Evolutionary conservation across 1,140 invertebrate genomes (phyloP).

Genomic region (Drosophila baimaii): DNA sequence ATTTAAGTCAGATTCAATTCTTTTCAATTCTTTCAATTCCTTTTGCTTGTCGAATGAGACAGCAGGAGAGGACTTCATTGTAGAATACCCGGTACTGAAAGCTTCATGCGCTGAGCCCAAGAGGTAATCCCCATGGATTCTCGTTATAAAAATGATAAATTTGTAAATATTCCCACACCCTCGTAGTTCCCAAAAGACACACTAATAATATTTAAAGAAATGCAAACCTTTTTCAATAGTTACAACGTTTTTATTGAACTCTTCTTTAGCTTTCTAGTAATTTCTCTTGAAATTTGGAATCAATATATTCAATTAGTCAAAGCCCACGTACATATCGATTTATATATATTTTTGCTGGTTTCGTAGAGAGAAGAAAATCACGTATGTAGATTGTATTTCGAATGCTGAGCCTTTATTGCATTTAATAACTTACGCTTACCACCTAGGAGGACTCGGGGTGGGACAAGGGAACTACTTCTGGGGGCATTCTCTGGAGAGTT

Average conservation of each 20-base stretch:
- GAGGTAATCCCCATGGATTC: too few relatives aligned
- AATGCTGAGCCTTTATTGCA: constrained; percentile 49
- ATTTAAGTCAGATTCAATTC: too few relatives aligned
- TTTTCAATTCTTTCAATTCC: too few relatives aligned
- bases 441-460: constrained; percentile 21
- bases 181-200: not conserved
- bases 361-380: constrained; percentile 23
- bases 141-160: not conserved
- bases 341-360: not conserved
- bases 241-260: constrained; percentile 59
- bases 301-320: constrained; percentile 19
- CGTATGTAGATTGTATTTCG: constrained; percentile 22
- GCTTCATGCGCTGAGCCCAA: too few relatives aligned
- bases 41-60: too few relatives aligned
- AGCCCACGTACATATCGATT: not conserved
- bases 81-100: too few relatives aligned
- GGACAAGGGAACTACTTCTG: not conserved
- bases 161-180: not conserved
- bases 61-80: too few relatives aligned
- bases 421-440: constrained; percentile 49
- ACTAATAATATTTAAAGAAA: not conserved
- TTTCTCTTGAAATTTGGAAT: constrained; percentile 30
- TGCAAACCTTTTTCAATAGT: constrained; percentile 29
- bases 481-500: not conserved
- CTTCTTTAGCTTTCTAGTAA: constrained; percentile 16